phyloP scores from a whole-genome alignment of 2,888 invertebrate genomes.

The Ormia ochracea region DNA sequence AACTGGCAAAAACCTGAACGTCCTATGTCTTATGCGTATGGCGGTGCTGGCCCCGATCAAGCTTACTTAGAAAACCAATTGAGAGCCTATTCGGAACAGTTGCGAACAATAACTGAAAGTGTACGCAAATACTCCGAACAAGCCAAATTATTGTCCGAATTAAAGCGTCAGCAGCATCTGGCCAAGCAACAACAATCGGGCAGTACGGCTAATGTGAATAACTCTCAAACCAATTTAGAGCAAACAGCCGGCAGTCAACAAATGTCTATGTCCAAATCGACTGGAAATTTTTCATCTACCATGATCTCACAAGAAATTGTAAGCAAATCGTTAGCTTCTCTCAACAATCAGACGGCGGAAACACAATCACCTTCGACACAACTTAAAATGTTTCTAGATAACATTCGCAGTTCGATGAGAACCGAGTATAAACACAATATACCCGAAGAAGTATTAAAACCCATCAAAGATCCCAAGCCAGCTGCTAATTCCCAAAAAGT shows the following conservation, averaged over 20 bases:
- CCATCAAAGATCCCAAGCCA: conserved; percentile 65
- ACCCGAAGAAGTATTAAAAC: conserved; percentile 73
- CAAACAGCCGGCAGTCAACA: conserved; percentile 28
- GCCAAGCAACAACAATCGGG: conserved; percentile 67
- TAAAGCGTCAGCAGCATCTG: conserved; percentile 75
- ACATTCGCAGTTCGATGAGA: conserved; percentile 76
- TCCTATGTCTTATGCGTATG: conserved; percentile 75
- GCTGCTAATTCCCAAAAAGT: conserved; percentile 5
- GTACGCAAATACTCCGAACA: conserved; percentile 77
- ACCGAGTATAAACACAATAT: conserved; percentile 74
- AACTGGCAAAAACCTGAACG: conserved; percentile 68
- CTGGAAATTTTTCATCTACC: conserved; percentile 70
- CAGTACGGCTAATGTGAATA: neutral
- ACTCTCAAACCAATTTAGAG: conserved; percentile 29
- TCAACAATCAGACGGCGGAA: conserved; percentile 68
- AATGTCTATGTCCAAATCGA: conserved; percentile 65
- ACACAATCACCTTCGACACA: conserved; percentile 76
- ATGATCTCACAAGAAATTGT: conserved; percentile 75
- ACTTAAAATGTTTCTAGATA: conserved; percentile 74
- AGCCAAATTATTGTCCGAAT: conserved; percentile 75
- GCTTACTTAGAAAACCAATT: conserved; percentile 76
- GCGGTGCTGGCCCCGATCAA: conserved; percentile 73
- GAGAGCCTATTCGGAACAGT: conserved; percentile 76
- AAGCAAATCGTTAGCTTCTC: conserved; percentile 73
- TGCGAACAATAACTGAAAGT: conserved; percentile 76